Percentiles rank a stretch among this genome's conserved stretches.
These are phyloP conservation scores for Clepsis dumicolana DNA, from an alignment of 2,888 invertebrate species.

Conservation along the genomic window DNA sequence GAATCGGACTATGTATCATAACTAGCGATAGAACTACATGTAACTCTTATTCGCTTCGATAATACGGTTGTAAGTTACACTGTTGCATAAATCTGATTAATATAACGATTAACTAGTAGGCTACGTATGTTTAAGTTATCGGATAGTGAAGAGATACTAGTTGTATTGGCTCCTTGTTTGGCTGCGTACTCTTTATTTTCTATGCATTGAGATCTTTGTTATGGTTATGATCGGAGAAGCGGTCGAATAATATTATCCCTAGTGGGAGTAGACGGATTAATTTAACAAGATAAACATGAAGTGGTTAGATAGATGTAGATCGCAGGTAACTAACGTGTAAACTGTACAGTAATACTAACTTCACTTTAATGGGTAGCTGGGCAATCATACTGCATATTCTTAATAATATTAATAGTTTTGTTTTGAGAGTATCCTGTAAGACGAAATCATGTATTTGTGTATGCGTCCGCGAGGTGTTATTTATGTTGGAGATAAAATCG, in stretches of 20 bases:
- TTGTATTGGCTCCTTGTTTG: slow-evolving; percentile 60
- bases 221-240: slow-evolving; percentile 30
- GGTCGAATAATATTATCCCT: slow-evolving; percentile 53
- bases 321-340: slow-evolving; percentile 72
- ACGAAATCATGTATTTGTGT: slow-evolving; percentile 71
- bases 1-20: slow-evolving; percentile 62
- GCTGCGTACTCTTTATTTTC: slow-evolving; percentile 57
- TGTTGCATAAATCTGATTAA: slow-evolving; percentile 84
- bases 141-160: slow-evolving; percentile 70
- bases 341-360: slow-evolving; percentile 84
- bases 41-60: slow-evolving; percentile 77
- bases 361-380: slow-evolving; percentile 84
- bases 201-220: slow-evolving; percentile 56
- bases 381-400: slow-evolving; percentile 79
- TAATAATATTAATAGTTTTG: slow-evolving; percentile 72
- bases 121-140: slow-evolving; percentile 72
- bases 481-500: slow-evolving; percentile 61
- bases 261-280: slow-evolving; percentile 60
- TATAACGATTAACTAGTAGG: slow-evolving; percentile 76
- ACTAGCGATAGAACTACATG: slow-evolving; percentile 66
- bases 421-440: slow-evolving; percentile 68
- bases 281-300: slow-evolving; percentile 57
- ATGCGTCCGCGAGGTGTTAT: slow-evolving; percentile 68
- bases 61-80: slow-evolving; percentile 78
- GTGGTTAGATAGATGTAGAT: slow-evolving; percentile 76